Conservation (phyloP, 2,888 invertebrate species). For the Linnaemya vulpina region DNA sequence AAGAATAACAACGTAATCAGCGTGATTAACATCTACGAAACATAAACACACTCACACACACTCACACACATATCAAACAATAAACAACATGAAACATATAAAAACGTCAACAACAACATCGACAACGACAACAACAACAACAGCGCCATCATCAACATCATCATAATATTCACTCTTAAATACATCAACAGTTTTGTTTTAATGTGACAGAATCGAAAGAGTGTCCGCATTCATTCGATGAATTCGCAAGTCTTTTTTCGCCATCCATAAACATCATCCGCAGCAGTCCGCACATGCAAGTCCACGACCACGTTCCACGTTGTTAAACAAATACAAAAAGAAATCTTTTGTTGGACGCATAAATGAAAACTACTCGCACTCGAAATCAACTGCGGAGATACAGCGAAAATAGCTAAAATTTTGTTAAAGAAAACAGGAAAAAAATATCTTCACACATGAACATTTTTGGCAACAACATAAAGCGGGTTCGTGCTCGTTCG, state of each 20-base stretch:
- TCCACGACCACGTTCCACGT: slow-evolving; percentile 74
- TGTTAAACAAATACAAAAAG: slow-evolving; percentile 79
- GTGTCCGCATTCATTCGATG: slow-evolving; percentile 21
- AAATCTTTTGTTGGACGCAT: slow-evolving; percentile 69
- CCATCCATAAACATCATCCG: slow-evolving; percentile 15
- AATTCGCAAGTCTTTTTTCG: not conserved
- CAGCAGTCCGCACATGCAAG: slow-evolving; percentile 23
- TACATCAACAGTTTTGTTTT: slow-evolving; percentile 64
- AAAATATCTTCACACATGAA: not conserved
- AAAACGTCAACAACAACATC: slow-evolving; percentile 45
- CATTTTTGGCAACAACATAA: slow-evolving; percentile 2
- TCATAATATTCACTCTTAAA: slow-evolving; percentile 53
- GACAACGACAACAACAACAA: slow-evolving; percentile 7
- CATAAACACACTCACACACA: not conserved
- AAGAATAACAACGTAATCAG: slow-evolving; percentile 35
- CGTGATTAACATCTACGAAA: slow-evolving; percentile 38
- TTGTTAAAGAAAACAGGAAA: not conserved
- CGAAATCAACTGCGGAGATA: slow-evolving; percentile 45
- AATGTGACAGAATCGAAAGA: slow-evolving; percentile 56
- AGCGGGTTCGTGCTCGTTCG: slow-evolving; percentile 10
- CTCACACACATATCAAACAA: slow-evolving; percentile 1
- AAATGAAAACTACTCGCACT: slow-evolving; percentile 74
- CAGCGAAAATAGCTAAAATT: slow-evolving; percentile 2
- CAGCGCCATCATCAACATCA: slow-evolving; percentile 16
- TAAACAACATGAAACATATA: slow-evolving; percentile 61